Base-by-base conservation (phyloP, 92 coral and sea anemone genomes). In the Actinostola sp. region DNA sequence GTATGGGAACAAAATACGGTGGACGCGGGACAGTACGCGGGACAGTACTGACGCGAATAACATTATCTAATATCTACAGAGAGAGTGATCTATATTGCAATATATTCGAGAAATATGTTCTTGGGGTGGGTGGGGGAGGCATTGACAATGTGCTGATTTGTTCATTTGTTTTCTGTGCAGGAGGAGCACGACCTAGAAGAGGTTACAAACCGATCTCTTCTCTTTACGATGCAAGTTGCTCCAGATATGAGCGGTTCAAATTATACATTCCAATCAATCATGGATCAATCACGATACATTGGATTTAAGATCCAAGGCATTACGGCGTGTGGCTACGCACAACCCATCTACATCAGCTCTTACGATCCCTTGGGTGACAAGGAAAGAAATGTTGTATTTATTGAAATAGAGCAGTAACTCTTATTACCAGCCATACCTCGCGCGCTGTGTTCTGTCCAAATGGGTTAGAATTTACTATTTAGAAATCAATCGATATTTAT, bases 361-460 rank as follows among this genome's bases (percentile, higher is more conserved):
- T 2, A 20, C 11, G 70, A 41, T n/a, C 48, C 53, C 50, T 46
- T 63, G 34, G 70, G 48, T n/a, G 25, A 19, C 5, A 30, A 64
- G 55, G 39, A 66, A 16, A 52, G 38, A 8, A 46, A 66, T 28
- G 72, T 66, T 1, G 72, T 66, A 12, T 66, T 66, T 48, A 45
- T 29, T n/a, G 19, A 25, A 30, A 45, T 41, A 17, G 27, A 66
- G 10, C n/a, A 35, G 25, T 13, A n/a, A 20, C 53, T 46, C n/a
- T 16, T 7, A 7, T 6, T 46, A n/a, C 21, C 59, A 53, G 27
- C 21, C 59, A 20, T 53, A 28, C 59, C 3, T 53, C 21, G 59
- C 59, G 59, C 59, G 21, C 53, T 16, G 17, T 4, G 53, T 36
- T 4, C 6, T 4, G 6, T 36, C 42, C 42, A 36, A 36, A 36